phyloP scores from a whole-genome alignment of 2,888 invertebrate species.

The Hermodice carunculata region DNA sequence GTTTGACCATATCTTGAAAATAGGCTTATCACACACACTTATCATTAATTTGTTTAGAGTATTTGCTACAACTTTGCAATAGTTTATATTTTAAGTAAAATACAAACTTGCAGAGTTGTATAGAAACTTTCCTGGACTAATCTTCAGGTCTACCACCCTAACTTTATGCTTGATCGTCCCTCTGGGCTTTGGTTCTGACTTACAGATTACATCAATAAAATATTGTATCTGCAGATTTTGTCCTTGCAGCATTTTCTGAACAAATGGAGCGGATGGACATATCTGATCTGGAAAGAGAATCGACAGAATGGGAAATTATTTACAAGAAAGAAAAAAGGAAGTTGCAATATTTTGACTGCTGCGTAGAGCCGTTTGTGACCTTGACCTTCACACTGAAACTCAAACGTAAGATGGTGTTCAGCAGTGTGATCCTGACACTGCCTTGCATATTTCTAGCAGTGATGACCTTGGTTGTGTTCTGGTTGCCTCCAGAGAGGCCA shows the following conservation, averaged over 20 bases:
- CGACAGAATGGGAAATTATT: slow-evolving; percentile 34
- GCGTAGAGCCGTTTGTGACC: slow-evolving; percentile 29
- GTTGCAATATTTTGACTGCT: slow-evolving; percentile 29
- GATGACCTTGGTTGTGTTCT: slow-evolving; percentile 32
- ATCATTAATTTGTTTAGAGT: no score
- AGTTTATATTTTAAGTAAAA: no score
- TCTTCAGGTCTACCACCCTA: no score
- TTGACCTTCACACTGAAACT: slow-evolving; percentile 22
- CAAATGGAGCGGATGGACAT: slow-evolving; percentile 33
- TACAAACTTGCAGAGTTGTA: no score
- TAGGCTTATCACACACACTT: no score
- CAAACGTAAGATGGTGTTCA: slow-evolving; percentile 28
- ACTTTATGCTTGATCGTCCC: no score
- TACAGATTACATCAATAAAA: no score
- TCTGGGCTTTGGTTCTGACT: no score
- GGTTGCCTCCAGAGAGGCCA: slow-evolving; percentile 31
- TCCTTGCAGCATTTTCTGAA: slow-evolving; percentile 27
- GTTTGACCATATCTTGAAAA: no score
- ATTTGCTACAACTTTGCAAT: no score
- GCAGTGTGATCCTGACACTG: slow-evolving; percentile 28
- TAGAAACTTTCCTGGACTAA: no score
- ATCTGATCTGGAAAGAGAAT: slow-evolving; percentile 28
- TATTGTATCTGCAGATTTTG: no score
- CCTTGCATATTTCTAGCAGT: slow-evolving; percentile 30
- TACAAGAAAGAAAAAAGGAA: slow-evolving; percentile 18